Evolutionary conservation across 2,797 vertebrate genomes (phyloP).

Genomic region (Leptatherina wallacei): DNA sequence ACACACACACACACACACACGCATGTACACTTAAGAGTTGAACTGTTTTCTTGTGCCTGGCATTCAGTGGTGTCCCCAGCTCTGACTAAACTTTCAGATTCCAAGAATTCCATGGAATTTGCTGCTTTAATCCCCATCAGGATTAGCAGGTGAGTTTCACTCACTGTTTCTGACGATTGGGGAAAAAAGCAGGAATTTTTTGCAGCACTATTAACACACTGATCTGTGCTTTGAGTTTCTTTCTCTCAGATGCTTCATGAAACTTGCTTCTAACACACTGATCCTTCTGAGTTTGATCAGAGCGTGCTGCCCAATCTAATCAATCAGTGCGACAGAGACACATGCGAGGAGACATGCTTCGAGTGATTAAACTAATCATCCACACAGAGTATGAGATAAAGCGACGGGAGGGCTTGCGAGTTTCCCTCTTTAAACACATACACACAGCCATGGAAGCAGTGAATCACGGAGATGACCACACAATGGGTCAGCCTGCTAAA

Average conservation of each 20-base stretch:
- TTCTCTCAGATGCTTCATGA: slow-evolving; percentile 17
- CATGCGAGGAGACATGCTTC: slow-evolving; percentile 31
- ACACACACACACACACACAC: slow-evolving; percentile 21
- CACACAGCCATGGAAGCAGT: slow-evolving; percentile 3
- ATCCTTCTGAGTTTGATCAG: slow-evolving; percentile 57
- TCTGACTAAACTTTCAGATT: slow-evolving; percentile 76
- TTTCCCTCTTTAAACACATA: background rate
- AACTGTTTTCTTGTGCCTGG: slow-evolving; percentile 64
- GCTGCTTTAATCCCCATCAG: slow-evolving; percentile 74
- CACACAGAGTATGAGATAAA: slow-evolving; percentile 42
- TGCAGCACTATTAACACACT: background rate
- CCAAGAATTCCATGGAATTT: slow-evolving; percentile 79
- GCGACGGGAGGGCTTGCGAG: slow-evolving; percentile 11
- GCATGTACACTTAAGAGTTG: slow-evolving; percentile 24
- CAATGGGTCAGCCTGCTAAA: slow-evolving; percentile 19
- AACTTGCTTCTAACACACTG: slow-evolving; percentile 38
- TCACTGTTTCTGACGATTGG: slow-evolving; percentile 52
- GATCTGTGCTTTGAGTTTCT: slow-evolving; percentile 25
- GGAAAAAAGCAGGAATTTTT: slow-evolving; percentile 27
- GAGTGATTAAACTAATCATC: slow-evolving; percentile 61
- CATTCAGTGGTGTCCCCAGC: slow-evolving; percentile 66
- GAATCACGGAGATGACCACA: slow-evolving; percentile 23
- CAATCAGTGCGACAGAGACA: slow-evolving; percentile 47
- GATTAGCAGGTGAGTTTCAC: slow-evolving; percentile 73
- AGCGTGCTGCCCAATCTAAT: slow-evolving; percentile 62